Base-by-base conservation (phyloP, 64 coral and sea anemone species). In the Trachythela sp. region DNA sequence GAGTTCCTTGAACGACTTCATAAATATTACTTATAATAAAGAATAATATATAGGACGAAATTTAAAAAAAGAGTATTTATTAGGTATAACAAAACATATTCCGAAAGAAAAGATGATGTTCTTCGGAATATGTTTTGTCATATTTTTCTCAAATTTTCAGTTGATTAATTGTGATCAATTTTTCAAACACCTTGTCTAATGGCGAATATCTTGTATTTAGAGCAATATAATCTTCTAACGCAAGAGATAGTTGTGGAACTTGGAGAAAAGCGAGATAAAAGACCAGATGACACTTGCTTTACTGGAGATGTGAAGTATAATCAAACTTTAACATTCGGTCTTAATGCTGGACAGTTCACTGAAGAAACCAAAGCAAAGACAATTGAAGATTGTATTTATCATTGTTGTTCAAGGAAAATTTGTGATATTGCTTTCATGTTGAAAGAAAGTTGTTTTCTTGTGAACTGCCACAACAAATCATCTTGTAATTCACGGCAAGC, bases 401-500 rank as follows among this genome's bases (percentile, higher is more conserved):
- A 90, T 54, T 94, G 93, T 49, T 94, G 93, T 70, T 77, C n/a
- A 84, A 75, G 87, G 30, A 88, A 91, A 36, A 86, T 58, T 30
- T 94, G 93, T 85, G 93, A 94, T 40, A 71, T 91, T 9, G 93
- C 93, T 70, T 77, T 94, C 4, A 94, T 94, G 89, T 42, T 94
- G 32, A 91, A 83, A 15, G 93, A 91, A 33, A 86, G 77, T 64
- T 94, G 93, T 72, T 94, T 94, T 72, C 48, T 94, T 40, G 89
- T 91, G 2, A 85, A 85, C n/a, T 94, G 93, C 77, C 41, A 85
- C 34, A 91, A 49, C 70, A 67, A 70, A 31, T 13, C 27, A 10
- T 43, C 83, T 20, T 94, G 93, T 76, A 68, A 88, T 11, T 75
- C 93, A 15, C 72, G 90, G 27, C 86, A 76, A 60, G 86, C 93